Evolutionary conservation across 1,140 invertebrate genomes (phyloP).

Genomic region (Drosophila tani): DNA sequence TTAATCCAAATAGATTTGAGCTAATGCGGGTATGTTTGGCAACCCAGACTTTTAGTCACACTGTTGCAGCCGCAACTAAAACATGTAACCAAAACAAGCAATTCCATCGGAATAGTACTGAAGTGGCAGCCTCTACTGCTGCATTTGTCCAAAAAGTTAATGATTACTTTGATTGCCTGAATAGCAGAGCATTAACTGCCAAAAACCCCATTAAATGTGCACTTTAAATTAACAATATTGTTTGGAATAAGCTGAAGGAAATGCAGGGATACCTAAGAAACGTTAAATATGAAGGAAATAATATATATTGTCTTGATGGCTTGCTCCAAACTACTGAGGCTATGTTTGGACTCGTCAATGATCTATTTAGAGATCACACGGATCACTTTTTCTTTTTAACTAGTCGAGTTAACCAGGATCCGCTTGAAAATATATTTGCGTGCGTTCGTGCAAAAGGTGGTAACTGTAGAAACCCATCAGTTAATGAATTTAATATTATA

Average conservation of each 20-base stretch:
- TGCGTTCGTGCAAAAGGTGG: slow-evolving; percentile 5
- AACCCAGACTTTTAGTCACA: background rate
- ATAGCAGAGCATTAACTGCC: background rate
- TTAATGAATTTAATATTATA: slow-evolving; percentile 7
- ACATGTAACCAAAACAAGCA: background rate
- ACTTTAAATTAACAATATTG: background rate
- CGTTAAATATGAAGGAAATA: slow-evolving; percentile 5
- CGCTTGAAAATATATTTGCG: background rate
- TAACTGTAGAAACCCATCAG: slow-evolving; percentile 3
- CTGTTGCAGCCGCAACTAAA: background rate
- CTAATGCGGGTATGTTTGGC: background rate
- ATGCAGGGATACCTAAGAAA: slow-evolving; percentile 4
- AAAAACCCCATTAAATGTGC: background rate
- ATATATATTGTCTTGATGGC: slow-evolving; percentile 7
- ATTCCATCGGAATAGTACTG: background rate
- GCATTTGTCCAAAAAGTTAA: background rate
- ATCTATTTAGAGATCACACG: background rate
- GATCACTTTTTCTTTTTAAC: slow-evolving; percentile 2
- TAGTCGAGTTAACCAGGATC: slow-evolving; percentile 2
- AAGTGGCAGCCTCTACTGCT: background rate
- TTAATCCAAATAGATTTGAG: slow-evolving; percentile 2
- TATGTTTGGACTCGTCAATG: background rate
- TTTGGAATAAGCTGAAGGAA: slow-evolving; percentile 7
- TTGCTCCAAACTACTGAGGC: background rate
- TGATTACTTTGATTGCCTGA: background rate